These are phyloP conservation scores for Scomber japonicus DNA, from an alignment of 2,113 vertebrate species.

Conservation along the genomic window DNA sequence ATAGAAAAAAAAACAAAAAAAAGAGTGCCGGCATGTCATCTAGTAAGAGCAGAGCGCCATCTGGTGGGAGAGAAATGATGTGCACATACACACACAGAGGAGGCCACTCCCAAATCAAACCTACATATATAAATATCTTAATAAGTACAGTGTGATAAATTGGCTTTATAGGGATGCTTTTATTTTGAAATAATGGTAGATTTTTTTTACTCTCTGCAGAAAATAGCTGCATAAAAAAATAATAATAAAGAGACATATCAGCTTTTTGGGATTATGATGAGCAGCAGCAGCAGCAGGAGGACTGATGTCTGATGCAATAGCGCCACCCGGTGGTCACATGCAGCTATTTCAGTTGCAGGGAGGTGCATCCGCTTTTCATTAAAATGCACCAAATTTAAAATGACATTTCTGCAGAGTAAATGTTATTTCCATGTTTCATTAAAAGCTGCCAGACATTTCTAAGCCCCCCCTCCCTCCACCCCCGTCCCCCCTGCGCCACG, in stretches of 20 bases:
- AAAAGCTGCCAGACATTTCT: background rate
- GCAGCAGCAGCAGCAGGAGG: background rate
- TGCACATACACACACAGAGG: background rate
- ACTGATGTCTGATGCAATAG: slow-evolving; percentile 12
- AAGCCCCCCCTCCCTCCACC: too few species aligned
- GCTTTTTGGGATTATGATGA: background rate
- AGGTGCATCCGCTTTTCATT: background rate
- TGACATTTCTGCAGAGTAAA: slow-evolving; percentile 11
- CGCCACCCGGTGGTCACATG: slow-evolving; percentile 58
- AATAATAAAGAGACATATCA: background rate
- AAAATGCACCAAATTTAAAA: background rate
- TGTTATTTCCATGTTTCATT: slow-evolving; percentile 1
- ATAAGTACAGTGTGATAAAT: too few species aligned
- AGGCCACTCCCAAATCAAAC: slow-evolving; percentile 73
- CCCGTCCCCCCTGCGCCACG: background rate
- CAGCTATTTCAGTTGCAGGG: background rate
- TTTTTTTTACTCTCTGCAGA: background rate
- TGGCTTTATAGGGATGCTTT: background rate
- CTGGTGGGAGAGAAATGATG: slow-evolving; percentile 64
- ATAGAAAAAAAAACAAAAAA: background rate
- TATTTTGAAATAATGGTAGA: background rate
- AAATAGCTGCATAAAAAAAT: background rate
- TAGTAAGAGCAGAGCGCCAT: slow-evolving; percentile 67
- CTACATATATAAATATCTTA: too few species aligned
- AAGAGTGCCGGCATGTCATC: slow-evolving; percentile 30